Conservation (phyloP, 2,113 vertebrate species). For the Aplodontia rufa region DNA sequence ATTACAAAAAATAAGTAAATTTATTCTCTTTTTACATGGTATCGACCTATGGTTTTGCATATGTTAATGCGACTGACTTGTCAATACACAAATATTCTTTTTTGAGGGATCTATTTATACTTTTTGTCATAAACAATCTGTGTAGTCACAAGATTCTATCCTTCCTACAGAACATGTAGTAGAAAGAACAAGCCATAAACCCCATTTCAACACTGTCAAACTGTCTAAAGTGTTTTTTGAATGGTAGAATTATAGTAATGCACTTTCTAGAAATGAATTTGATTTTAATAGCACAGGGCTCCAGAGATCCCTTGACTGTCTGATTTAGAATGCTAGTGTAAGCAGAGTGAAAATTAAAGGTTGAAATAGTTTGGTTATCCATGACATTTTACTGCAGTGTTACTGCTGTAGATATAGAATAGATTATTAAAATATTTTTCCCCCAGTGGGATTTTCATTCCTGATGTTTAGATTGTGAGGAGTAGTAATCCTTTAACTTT, state of each 20-base stretch:
- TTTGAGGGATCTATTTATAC: conserved; percentile 13
- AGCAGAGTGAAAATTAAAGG: conserved; percentile 64
- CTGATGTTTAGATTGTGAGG: conserved; percentile 62
- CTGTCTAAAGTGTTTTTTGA: conserved; percentile 22
- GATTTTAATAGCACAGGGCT: conserved; percentile 54
- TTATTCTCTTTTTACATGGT: not conserved
- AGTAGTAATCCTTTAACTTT: conserved; percentile 65
- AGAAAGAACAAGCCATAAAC: conserved; percentile 48
- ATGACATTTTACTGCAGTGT: conserved; percentile 59
- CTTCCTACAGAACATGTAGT: not conserved
- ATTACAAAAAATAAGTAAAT: not conserved
- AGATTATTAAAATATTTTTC: conserved; percentile 77
- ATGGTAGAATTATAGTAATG: not conserved
- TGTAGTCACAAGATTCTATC: not conserved
- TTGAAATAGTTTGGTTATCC: conserved; percentile 44
- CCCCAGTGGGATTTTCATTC: conserved; percentile 58
- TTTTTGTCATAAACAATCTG: not conserved
- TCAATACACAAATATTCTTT: not conserved
- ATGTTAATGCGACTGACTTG: not conserved
- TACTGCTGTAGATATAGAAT: conserved; percentile 46
- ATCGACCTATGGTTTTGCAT: not conserved
- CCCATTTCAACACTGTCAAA: conserved; percentile 14
- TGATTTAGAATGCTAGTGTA: conserved; percentile 59
- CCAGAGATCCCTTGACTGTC: conserved; percentile 43
- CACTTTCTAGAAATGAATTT: conserved; percentile 57